Evolutionary conservation across 1,140 invertebrate species (phyloP).

Genomic region (Papilio machaon): DNA sequence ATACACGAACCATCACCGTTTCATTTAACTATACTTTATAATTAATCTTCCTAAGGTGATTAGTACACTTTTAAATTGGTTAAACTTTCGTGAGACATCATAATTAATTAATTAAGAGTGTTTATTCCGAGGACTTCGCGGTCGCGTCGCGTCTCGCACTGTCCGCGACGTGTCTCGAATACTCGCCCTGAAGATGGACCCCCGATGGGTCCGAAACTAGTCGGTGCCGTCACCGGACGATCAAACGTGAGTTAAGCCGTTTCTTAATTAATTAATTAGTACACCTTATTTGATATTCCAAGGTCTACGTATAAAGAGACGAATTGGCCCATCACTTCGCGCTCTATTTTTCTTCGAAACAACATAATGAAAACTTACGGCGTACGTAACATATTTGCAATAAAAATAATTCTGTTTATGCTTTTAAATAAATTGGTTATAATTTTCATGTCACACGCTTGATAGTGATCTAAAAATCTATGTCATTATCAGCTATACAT

Average conservation of each 20-base stretch:
- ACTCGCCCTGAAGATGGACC: too few relatives aligned
- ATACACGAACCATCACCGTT: not conserved
- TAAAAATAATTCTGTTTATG: not conserved
- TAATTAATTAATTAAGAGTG: too few relatives aligned
- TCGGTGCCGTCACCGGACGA: too few relatives aligned
- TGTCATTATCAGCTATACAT: not conserved
- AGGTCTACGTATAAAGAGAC: not conserved
- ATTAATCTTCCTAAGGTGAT: not conserved
- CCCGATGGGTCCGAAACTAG: too few relatives aligned
- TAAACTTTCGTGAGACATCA: too few relatives aligned
- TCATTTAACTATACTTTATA: not conserved
- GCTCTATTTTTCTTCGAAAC: not conserved
- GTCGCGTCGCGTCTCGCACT: too few relatives aligned
- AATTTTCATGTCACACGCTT: not conserved
- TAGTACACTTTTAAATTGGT: too few relatives aligned
- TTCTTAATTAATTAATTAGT: too few relatives aligned
- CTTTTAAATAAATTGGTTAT: not conserved
- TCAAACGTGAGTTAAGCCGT: too few relatives aligned
- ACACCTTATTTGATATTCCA: not conserved
- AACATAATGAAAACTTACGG: not conserved
- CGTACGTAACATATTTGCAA: not conserved
- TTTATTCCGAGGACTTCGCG: too few relatives aligned
- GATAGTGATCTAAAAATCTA: slow-evolving; percentile 3
- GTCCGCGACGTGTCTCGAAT: too few relatives aligned
- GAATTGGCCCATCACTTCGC: not conserved